These are phyloP conservation scores for Dromas ardeola DNA, from an alignment of 2,113 vertebrate genomes.

Conservation along the genomic window DNA sequence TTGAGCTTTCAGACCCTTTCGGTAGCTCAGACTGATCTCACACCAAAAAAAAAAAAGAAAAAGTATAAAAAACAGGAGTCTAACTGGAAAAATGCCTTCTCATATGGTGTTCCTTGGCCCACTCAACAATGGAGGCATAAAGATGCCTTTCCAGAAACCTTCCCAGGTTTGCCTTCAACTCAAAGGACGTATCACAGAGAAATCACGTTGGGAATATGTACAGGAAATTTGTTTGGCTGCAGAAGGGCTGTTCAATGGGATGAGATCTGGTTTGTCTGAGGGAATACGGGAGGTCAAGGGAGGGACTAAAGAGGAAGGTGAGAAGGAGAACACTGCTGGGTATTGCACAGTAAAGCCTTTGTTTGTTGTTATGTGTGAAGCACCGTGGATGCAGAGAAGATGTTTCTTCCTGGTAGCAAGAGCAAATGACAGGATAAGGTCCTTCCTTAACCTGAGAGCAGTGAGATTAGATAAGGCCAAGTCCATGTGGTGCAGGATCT, in stretches of 20 bases:
- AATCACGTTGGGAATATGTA: fast-evolving
- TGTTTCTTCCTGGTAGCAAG: neutral
- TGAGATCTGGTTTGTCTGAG: neutral
- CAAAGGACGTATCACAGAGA: neutral
- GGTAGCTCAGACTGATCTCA: neutral
- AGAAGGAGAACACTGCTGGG: neutral
- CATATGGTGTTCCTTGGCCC: neutral
- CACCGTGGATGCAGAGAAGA: neutral
- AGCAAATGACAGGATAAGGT: neutral
- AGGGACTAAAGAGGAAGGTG: neutral
- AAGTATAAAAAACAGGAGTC: fast-evolving
- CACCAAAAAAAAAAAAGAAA: neutral
- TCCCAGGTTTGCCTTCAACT: neutral
- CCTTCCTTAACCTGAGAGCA: neutral
- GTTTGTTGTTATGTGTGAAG: neutral
- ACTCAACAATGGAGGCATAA: neutral
- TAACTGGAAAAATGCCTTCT: neutral
- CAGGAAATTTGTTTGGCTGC: neutral
- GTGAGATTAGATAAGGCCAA: neutral
- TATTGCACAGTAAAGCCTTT: neutral
- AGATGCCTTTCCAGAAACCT: neutral
- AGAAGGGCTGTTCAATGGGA: neutral
- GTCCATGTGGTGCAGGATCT: neutral
- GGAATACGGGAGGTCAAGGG: neutral
- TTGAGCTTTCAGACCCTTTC: neutral